Percentiles rank a stretch among this genome's conserved stretches.
phyloP scores from a whole-genome alignment of 2,797 vertebrate genomes.

The Thripadectes ignobilis region DNA sequence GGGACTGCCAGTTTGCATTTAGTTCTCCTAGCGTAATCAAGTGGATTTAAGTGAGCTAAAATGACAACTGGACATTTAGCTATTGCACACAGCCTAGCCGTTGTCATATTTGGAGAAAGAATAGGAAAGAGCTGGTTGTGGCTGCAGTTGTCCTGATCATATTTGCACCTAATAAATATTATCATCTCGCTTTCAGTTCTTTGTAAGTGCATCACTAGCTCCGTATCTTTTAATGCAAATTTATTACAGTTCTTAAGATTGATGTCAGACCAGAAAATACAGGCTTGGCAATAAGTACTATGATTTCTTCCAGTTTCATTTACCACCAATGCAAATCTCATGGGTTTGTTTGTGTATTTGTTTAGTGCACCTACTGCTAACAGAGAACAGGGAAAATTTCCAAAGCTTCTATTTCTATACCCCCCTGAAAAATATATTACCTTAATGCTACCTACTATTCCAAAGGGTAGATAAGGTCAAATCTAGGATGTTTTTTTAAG shows the following conservation, averaged over 20 bases:
- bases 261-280: not conserved
- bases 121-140: not conserved
- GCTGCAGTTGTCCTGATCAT: not conserved
- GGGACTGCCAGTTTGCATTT: constrained; percentile 45
- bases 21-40: constrained; percentile 14
- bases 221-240: not conserved
- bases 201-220: constrained; percentile 9
- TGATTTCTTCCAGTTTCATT: not conserved
- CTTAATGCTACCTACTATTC: not conserved
- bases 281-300: not conserved
- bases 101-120: not conserved
- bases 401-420: not conserved
- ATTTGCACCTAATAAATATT: not conserved
- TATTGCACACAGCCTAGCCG: not conserved
- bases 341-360: accelerated
- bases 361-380: not conserved
- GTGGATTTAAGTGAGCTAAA: constrained; percentile 32
- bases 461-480: not conserved
- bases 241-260: not conserved
- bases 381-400: not conserved
- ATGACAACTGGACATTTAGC: constrained; percentile 47
- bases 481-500: not conserved
- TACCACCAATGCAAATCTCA: not conserved
- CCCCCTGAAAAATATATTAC: not conserved
- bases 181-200: not conserved